phyloP scores from a whole-genome alignment of 2,888 invertebrate species.

The Synergus laeviventris region DNA sequence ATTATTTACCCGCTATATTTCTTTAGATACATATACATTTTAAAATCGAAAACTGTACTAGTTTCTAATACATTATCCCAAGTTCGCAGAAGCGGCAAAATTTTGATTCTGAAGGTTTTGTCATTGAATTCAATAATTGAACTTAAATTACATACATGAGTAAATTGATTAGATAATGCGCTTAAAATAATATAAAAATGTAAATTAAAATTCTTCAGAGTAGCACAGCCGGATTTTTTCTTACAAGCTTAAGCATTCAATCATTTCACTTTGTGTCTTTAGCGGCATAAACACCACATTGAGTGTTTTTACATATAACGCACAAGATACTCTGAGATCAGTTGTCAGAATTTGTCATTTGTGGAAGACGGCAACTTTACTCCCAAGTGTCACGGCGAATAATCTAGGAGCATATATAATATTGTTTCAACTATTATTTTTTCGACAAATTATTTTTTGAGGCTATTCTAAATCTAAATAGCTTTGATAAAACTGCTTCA shows the following conservation, averaged over 20 bases:
- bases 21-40: background rate
- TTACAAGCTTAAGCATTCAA: constrained; percentile 15
- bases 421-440: constrained; percentile 6
- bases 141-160: background rate
- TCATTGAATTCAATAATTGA: background rate
- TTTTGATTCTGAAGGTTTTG: constrained; percentile 1
- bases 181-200: constrained; percentile 1
- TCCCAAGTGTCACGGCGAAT: constrained; percentile 11
- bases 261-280: constrained; percentile 26
- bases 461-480: constrained; percentile 1
- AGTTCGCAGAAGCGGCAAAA: background rate
- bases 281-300: constrained; percentile 15
- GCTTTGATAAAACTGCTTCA: constrained; percentile 3
- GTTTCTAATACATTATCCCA: background rate
- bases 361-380: constrained; percentile 30
- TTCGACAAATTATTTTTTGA: background rate
- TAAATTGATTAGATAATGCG: background rate
- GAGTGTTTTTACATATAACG: constrained; percentile 10
- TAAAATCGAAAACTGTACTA: constrained; percentile 6
- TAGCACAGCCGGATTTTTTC: constrained; percentile 24
- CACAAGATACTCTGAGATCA: constrained; percentile 16
- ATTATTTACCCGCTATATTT: background rate
- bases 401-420: background rate
- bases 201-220: background rate
- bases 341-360: constrained; percentile 7